Conservation (phyloP, 2,797 vertebrate species). For the Bradypodion ventrale region DNA sequence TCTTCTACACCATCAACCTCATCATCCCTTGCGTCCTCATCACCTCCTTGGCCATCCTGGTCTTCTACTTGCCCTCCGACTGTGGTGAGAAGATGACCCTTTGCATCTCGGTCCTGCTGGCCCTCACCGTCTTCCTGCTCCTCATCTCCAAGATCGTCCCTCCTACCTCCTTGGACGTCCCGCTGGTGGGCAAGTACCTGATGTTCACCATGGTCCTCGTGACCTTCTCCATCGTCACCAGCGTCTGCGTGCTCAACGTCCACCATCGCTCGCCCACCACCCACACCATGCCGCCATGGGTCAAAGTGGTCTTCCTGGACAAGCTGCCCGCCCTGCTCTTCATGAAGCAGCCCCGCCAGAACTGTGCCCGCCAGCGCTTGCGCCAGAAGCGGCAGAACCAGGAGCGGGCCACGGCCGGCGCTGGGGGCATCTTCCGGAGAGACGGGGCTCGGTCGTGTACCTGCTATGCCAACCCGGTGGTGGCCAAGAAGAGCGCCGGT, state of each 20-base stretch:
- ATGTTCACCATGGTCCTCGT: conserved; percentile 99
- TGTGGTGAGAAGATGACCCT: conserved; percentile 97
- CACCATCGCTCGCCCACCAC: conserved; percentile 96
- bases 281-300: conserved; percentile 97
- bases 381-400: conserved; percentile 82
- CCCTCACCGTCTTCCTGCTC: conserved; percentile 94
- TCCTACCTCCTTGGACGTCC: conserved; percentile 92
- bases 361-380: conserved; percentile 88
- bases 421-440: conserved; percentile 72
- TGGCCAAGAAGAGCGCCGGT: conserved; percentile 78
- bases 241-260: conserved; percentile 94
- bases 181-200: conserved; percentile 95
- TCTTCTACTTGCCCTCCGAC: conserved; percentile 95
- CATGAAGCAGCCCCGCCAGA: conserved; percentile 92
- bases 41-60: conserved; percentile 92
- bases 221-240: conserved; percentile 96
- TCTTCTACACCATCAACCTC: conserved; percentile 98
- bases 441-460: conserved; percentile 77
- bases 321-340: conserved; percentile 91
- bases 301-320: conserved; percentile 90
- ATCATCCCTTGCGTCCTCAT: conserved; percentile 97
- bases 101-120: conserved; percentile 93
- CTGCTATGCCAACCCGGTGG: conserved; percentile 87
- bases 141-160: conserved; percentile 97
- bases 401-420: conserved; percentile 68